Evolutionary conservation across 2,888 invertebrate genomes (phyloP).

Genomic region (Dasysyrphus albostriatus): DNA sequence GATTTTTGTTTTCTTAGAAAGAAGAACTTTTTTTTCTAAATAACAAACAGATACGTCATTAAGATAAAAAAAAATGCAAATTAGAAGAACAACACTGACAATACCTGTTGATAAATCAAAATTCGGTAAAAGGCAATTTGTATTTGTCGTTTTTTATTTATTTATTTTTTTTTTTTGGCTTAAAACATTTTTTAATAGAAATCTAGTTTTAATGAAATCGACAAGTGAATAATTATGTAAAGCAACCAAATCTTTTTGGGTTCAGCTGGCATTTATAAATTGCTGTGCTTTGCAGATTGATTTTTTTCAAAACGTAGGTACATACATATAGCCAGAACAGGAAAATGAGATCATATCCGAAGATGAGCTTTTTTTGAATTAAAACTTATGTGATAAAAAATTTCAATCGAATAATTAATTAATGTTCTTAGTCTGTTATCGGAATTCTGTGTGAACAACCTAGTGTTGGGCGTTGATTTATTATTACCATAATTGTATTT

Average conservation of each 20-base stretch:
- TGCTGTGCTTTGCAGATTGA: slow-evolving; percentile 36
- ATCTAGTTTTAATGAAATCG: slow-evolving; percentile 53
- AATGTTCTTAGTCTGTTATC: background rate
- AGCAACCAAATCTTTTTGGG: slow-evolving; percentile 43
- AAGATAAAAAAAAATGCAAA: slow-evolving; percentile 68
- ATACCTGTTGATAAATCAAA: slow-evolving; percentile 60
- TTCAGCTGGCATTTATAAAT: slow-evolving; percentile 59
- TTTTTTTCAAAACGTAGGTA: background rate
- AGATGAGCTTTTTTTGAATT: background rate
- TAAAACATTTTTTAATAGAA: slow-evolving; percentile 26
- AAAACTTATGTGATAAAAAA: background rate
- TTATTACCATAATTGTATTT: too few relatives aligned
- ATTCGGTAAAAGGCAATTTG: slow-evolving; percentile 40
- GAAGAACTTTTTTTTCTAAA: slow-evolving; percentile 38
- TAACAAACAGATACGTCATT: slow-evolving; percentile 62
- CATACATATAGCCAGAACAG: background rate
- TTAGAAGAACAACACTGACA: slow-evolving; percentile 56
- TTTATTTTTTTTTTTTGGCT: slow-evolving; percentile 1
- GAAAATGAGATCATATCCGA: slow-evolving; percentile 21
- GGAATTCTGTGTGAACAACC: slow-evolving; percentile 1
- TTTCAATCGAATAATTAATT: background rate
- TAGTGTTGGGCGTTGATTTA: background rate
- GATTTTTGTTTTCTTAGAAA: slow-evolving; percentile 26
- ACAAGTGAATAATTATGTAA: slow-evolving; percentile 46
- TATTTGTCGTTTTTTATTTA: slow-evolving; percentile 38